Evolutionary conservation across 2,888 invertebrate species (phyloP).

Genomic region (Erynnis tages): DNA sequence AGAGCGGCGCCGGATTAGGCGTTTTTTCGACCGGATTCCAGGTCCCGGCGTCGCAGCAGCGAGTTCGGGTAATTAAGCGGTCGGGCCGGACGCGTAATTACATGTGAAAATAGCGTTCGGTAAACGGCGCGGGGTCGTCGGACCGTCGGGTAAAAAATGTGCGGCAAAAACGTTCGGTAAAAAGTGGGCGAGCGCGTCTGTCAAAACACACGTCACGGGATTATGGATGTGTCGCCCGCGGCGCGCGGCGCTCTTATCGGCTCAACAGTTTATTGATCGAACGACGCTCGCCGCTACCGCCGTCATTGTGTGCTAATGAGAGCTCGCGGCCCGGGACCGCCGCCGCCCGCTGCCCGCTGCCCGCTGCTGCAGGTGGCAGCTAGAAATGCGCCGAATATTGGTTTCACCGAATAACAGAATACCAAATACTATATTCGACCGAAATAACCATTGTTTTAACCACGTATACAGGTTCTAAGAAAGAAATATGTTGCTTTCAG

Average conservation of each 20-base stretch:
- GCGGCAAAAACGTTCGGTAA: constrained; percentile 55
- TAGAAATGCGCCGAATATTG: too few relatives aligned
- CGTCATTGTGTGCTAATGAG: constrained; percentile 76
- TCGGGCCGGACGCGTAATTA: constrained; percentile 68
- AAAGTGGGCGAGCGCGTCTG: constrained; percentile 57
- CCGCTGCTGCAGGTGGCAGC: too few relatives aligned
- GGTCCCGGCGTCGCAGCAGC: constrained; percentile 57
- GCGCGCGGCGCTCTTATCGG: constrained; percentile 56
- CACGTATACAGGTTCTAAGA: too few relatives aligned
- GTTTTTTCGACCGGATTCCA: constrained; percentile 56
- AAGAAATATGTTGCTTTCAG: too few relatives aligned
- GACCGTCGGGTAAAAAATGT: constrained; percentile 48
- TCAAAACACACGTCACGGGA: constrained; percentile 77
- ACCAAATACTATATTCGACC: too few relatives aligned
- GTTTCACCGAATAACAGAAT: too few relatives aligned
- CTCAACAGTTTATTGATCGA: constrained; percentile 58
- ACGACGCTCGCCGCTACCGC: constrained; percentile 40
- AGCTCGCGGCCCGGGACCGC: constrained; percentile 45
- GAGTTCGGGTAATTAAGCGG: constrained; percentile 74
- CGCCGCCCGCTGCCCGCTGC: constrained; percentile 47
- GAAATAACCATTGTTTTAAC: too few relatives aligned
- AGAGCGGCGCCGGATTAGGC: constrained; percentile 59
- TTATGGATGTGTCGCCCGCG: constrained; percentile 72
- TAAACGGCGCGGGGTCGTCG: constrained; percentile 57
- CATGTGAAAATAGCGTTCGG: constrained; percentile 65